Evolutionary conservation across 1,140 invertebrate genomes (phyloP), one percentile per base, ranked within the genome.

Genomic region (Chionoecetes opilio): DNA sequence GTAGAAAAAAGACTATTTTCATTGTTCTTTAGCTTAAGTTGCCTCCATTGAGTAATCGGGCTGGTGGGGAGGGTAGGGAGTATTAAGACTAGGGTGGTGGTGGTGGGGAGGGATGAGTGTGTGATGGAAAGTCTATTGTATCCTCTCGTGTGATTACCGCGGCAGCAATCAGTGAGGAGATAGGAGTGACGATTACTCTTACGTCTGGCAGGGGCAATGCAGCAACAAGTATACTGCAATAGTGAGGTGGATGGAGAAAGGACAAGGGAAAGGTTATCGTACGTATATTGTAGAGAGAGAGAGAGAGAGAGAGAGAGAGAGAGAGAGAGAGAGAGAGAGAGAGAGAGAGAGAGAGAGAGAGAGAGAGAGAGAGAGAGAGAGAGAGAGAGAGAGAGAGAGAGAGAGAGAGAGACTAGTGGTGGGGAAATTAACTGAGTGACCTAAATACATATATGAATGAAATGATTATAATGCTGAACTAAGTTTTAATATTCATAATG

Each of bases 221-320:
- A 75, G 63, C 63, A 75, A 75, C 63, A 75, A 75, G 63, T 75
- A n/a, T n/a, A n/a, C n/a, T n/a, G n/a, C n/a, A n/a, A n/a, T n/a
- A 75, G 63, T 2, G 63, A 53, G 63, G 8, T 21, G n/a, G n/a
- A 75, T 17, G n/a, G 63, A 75, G n/a, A 75, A 0, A n/a, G n/a
- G 21, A 26, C 21, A 11, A 75, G 63, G 63, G 63, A 75, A 75
- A 75, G 63, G 21, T 75, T 75, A 75, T 75, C 63, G 21, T 75
- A 75, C 63, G 63, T 75, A 26, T 75, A 75, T 75, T 75, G 63
- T n/a, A 6, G 63, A 75, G 11, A 46, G 41, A 46, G 41, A 46
- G 41, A 46, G 41, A 46, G 41, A 46, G 41, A 46, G 41, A 46
- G 41, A 46, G 41, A 46, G 41, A 46, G 5, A 14, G 14, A 14